Conservation (phyloP, 2,888 invertebrate genomes). For the Aphidoletes aphidimyza region DNA sequence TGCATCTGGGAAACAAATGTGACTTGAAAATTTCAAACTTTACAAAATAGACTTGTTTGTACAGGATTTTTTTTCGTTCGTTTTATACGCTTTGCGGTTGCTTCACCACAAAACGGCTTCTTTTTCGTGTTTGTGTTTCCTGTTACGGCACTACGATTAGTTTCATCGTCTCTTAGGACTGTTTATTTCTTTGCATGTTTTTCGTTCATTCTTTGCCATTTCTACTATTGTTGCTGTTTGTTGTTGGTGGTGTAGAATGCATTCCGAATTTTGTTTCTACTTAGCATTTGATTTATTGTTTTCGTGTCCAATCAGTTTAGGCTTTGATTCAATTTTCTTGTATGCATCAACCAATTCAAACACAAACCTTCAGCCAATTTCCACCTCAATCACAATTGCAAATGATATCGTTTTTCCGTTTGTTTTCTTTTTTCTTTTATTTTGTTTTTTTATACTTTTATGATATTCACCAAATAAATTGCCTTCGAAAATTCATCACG, state of each 20-base stretch:
- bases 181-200: neutral
- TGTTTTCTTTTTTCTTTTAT: no score
- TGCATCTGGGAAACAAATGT: neutral
- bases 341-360: neutral
- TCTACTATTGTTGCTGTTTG: neutral
- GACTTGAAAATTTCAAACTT: neutral
- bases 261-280: conserved; percentile 2
- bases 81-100: conserved; percentile 22
- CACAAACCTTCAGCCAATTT: no score
- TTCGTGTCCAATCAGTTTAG: conserved; percentile 33
- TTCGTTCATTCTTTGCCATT: neutral
- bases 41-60: conserved; percentile 32
- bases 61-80: neutral
- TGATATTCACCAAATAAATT: neutral
- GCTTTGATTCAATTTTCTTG: conserved; percentile 31
- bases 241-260: no score
- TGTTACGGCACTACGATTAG: neutral
- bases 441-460: conserved; percentile 39
- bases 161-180: neutral
- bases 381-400: conserved; percentile 7
- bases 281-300: conserved; percentile 51
- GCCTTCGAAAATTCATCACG: conserved; percentile 13
- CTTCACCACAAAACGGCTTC: neutral
- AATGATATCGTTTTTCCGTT: conserved; percentile 51
- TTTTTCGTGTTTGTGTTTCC: neutral